Evolutionary conservation across 2,113 vertebrate species (phyloP), one percentile per base, ranked within the genome.

Genomic region (Cebidichthys violaceus): DNA sequence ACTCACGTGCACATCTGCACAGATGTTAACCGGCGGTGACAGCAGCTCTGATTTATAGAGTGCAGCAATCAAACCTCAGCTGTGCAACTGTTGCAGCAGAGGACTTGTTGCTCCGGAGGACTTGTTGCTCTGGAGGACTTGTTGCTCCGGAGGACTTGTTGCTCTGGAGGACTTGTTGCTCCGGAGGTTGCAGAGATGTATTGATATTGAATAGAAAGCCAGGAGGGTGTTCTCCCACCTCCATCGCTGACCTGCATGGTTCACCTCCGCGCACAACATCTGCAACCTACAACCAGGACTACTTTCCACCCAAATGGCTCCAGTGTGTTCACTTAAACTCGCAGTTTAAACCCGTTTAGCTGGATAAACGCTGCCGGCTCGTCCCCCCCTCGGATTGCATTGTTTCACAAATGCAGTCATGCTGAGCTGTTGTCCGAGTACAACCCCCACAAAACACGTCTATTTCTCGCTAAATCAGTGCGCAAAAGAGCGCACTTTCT

Each of bases 201-300:
- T 33, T 33, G 37, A 84, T 83, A 59, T 75, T 57, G 37, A 72
- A n/a, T 39, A 1, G 20, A 54, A n/a, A 31, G 37, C 15, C 24
- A 1, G 7, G 24, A 33, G 27, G 29, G 39, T 24, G 27, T 5
- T 14, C 0, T 39, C 18, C 47, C 77, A 70, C 62, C 64, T 81
- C 59, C 43, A 70, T 17, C 43, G 22, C 31, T 77, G 77, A 70
- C 68, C 64, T 66, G 43, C 77, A 60, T 29, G 78, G 27, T 80
- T 86, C 81, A 85, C 82, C 83, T 75, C 80, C 71, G 82, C 66
- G 4, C 70, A 60, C 61, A 55, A 87, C 83, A 90, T 90, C 80
- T 92, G 86, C n/a, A 88, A 59, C 79, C 77, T 3, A 31, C 55
- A 71, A 29, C 27, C n/a, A 6, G 7, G 18, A 27, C 71, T 17